A percentile compares a stretch with the other conserved stretches of the same genome.
phyloP scores from a whole-genome alignment of 1,140 invertebrate genomes.

The Drosophila takahashii region DNA sequence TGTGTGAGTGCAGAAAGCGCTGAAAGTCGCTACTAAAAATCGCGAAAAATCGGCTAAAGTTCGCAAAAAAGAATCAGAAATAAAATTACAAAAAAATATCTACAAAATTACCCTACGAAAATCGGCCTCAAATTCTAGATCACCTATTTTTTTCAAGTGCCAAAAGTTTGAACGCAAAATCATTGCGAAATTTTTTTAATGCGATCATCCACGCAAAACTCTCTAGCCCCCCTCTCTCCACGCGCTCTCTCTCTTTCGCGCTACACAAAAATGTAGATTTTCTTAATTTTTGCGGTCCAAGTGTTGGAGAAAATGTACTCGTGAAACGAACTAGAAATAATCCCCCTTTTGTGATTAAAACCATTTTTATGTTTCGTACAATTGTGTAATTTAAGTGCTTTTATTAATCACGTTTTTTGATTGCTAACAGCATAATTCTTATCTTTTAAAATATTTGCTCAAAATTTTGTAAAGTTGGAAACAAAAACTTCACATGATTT shows the following conservation, averaged over 20 bases:
- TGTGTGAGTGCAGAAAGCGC: conserved; percentile 66
- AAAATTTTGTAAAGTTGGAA: too few relatives aligned
- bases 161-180: background rate
- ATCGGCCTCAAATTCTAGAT: background rate
- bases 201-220: conserved; percentile 2
- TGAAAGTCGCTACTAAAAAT: background rate
- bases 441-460: too few relatives aligned
- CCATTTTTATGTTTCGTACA: background rate
- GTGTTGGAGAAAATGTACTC: background rate
- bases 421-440: too few relatives aligned
- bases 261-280: background rate
- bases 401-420: background rate
- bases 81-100: background rate
- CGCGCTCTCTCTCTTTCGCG: background rate
- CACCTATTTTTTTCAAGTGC: conserved; percentile 3
- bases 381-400: conserved; percentile 1
- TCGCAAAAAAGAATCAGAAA: background rate
- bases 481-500: too few relatives aligned
- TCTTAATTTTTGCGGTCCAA: background rate
- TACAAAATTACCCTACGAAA: background rate
- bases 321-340: background rate
- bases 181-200: conserved; percentile 7
- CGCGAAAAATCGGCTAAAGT: too few relatives aligned
- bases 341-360: background rate
- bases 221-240: background rate